phyloP scores from a whole-genome alignment of 2,888 invertebrate species.

The Amiota mariae region DNA sequence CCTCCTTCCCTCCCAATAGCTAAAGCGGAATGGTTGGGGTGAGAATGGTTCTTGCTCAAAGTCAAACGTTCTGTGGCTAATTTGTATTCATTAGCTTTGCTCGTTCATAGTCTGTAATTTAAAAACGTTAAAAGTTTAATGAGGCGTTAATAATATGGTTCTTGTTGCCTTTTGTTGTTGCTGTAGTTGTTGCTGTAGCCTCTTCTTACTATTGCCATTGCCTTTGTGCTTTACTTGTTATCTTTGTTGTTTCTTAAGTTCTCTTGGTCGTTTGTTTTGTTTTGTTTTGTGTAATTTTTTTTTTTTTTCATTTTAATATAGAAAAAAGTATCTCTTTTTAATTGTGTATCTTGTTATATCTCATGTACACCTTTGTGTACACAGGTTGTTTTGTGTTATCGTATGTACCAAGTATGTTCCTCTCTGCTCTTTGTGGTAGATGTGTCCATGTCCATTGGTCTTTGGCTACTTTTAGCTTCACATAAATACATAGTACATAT shows the following conservation, averaged over 20 bases:
- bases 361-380: background rate
- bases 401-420: too few relatives aligned
- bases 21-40: too few relatives aligned
- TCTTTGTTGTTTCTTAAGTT: background rate
- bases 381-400: background rate
- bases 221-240: background rate
- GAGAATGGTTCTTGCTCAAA: constrained; percentile 19
- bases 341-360: constrained; percentile 42
- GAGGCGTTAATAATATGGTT: constrained; percentile 67
- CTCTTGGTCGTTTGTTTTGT: constrained; percentile 9
- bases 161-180: constrained; percentile 49
- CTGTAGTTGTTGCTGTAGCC: constrained; percentile 36
- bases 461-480: background rate
- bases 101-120: constrained; percentile 63
- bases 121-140: constrained; percentile 68
- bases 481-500: background rate
- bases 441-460: background rate
- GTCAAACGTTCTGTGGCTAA: constrained; percentile 54
- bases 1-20: background rate
- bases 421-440: background rate
- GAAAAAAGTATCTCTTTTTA: constrained; percentile 34
- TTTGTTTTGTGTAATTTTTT: too few relatives aligned
- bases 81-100: constrained; percentile 66
- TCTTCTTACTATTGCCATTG: constrained; percentile 7
- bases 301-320: too few relatives aligned